Conservation (phyloP, 1,140 invertebrate species). For the Homarus americanus region DNA sequence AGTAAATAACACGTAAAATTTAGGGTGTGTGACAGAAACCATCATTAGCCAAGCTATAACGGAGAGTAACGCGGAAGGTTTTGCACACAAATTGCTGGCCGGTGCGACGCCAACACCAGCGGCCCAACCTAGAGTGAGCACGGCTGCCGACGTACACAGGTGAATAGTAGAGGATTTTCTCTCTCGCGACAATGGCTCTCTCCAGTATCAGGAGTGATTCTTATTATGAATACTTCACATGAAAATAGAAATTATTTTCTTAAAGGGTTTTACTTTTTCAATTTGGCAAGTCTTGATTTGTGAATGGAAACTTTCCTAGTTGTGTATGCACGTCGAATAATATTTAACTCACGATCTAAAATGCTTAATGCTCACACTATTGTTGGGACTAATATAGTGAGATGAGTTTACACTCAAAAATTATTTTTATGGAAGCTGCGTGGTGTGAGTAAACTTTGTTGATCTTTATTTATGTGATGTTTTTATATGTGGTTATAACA, state of each 20-base stretch:
- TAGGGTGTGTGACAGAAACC: constrained; percentile 21
- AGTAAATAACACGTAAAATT: constrained; percentile 22
- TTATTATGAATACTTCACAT: no score
- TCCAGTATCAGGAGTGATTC: no score
- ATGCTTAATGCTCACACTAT: neutral
- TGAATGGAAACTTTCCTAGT: no score
- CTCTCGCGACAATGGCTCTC: no score
- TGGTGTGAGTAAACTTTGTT: neutral
- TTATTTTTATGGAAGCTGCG: neutral
- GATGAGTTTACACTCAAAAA: neutral
- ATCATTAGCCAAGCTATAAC: constrained; percentile 35
- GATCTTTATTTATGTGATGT: neutral
- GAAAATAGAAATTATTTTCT: no score
- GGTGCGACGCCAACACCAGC: neutral
- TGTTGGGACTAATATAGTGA: neutral
- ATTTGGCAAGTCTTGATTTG: no score
- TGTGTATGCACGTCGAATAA: no score
- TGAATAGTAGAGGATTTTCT: no score
- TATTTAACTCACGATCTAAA: neutral
- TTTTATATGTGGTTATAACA: neutral
- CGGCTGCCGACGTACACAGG: no score
- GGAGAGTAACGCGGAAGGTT: constrained; percentile 3
- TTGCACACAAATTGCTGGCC: neutral
- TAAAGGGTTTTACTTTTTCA: no score
- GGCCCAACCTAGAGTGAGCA: no score